Percentiles rank a stretch among this genome's conserved stretches.
Evolutionary conservation across 2,888 invertebrate genomes (phyloP).

Genomic region (Nebria salina): DNA sequence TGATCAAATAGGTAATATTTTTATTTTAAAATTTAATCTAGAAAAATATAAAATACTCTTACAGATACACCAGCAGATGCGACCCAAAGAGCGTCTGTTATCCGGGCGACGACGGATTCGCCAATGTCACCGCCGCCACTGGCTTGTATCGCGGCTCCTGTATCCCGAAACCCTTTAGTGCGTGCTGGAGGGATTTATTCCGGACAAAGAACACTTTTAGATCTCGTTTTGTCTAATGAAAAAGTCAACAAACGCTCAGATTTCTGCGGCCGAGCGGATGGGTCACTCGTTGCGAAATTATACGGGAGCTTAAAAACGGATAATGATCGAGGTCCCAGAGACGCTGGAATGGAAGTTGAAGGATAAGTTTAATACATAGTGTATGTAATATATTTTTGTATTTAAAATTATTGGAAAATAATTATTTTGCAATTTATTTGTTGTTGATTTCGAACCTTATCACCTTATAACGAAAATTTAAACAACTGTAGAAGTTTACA

Average conservation of each 20-base stretch:
- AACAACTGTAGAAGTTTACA: no score
- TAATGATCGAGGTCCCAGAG: slow-evolving; percentile 61
- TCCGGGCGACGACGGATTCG: slow-evolving; percentile 84
- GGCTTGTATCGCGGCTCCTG: slow-evolving; percentile 56
- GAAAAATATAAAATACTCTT: background rate
- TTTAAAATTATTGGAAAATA: background rate
- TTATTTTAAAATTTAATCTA: background rate
- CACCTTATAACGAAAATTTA: background rate
- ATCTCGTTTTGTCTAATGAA: slow-evolving; percentile 72
- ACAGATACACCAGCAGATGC: slow-evolving; percentile 55
- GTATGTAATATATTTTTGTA: slow-evolving; percentile 10
- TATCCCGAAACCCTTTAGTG: slow-evolving; percentile 52
- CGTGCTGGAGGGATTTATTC: slow-evolving; percentile 54
- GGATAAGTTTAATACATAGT: slow-evolving; percentile 36
- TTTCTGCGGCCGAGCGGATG: slow-evolving; percentile 68
- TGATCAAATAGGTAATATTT: slow-evolving; percentile 63
- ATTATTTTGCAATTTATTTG: background rate
- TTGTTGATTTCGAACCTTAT: background rate
- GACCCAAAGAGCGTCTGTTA: slow-evolving; percentile 64
- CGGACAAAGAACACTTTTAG: slow-evolving; percentile 69
- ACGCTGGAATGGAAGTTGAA: slow-evolving; percentile 57
- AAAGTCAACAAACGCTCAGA: slow-evolving; percentile 64
- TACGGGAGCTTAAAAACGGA: slow-evolving; percentile 76
- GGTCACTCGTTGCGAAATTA: slow-evolving; percentile 72
- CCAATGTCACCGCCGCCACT: slow-evolving; percentile 82